Conservation (phyloP, 2,888 invertebrate genomes). For the Drosophila pseudotalamancana region DNA sequence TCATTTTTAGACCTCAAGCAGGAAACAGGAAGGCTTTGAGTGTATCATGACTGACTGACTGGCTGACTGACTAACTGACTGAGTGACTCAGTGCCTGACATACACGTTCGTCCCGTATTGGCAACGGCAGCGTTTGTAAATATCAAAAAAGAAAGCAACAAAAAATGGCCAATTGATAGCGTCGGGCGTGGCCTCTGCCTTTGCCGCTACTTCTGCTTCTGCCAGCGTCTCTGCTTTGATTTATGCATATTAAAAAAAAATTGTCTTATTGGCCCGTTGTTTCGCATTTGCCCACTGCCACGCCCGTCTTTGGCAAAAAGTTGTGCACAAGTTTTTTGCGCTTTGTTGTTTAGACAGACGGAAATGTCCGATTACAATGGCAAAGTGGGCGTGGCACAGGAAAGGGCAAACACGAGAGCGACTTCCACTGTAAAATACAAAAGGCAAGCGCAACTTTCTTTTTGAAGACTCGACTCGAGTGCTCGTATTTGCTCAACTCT, state of each 20-base stretch:
- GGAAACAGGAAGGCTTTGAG: slow-evolving; percentile 50
- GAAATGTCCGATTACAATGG: slow-evolving; percentile 63
- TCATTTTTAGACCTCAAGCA: slow-evolving; percentile 31
- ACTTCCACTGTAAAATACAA: slow-evolving; percentile 1
- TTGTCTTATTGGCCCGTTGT: slow-evolving; percentile 42
- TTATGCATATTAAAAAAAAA: slow-evolving; percentile 75
- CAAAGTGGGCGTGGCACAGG: slow-evolving; percentile 36
- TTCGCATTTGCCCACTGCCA: background rate
- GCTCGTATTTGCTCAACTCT: slow-evolving; percentile 69
- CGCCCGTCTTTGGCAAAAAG: slow-evolving; percentile 30
- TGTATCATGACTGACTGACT: slow-evolving; percentile 10
- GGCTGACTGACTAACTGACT: slow-evolving; percentile 2
- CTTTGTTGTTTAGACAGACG: slow-evolving; percentile 26
- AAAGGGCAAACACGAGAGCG: slow-evolving; percentile 41
- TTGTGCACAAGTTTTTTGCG: slow-evolving; percentile 45
- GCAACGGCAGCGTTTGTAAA: background rate
- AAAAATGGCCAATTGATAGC: slow-evolving; percentile 19
- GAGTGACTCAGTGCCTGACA: slow-evolving; percentile 9
- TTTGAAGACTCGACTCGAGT: slow-evolving; percentile 52
- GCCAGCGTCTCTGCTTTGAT: slow-evolving; percentile 45
- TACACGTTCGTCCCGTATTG: background rate
- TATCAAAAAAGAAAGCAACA: background rate
- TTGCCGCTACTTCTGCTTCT: background rate
- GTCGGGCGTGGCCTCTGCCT: background rate
- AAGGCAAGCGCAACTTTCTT: slow-evolving; percentile 46